Conservation (phyloP, 2,797 vertebrate species). For the Poeciliopsis gracilis region DNA sequence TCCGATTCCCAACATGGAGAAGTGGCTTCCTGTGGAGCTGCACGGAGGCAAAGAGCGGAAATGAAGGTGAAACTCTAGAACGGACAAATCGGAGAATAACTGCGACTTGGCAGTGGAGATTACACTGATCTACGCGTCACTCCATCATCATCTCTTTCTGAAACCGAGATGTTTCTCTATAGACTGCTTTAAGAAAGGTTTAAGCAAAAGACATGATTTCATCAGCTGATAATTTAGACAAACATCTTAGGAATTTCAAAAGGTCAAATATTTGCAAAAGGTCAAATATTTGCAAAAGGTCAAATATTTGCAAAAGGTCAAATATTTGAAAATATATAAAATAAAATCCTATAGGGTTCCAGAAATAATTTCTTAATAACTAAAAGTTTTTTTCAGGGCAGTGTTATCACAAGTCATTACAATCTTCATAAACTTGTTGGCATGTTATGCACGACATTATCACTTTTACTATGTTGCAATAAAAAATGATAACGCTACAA, state of each 20-base stretch:
- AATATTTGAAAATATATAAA: background rate
- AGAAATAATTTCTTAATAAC: background rate
- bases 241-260: background rate
- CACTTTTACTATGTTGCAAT: background rate
- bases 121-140: background rate
- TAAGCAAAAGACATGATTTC: background rate
- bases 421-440: no score
- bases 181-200: background rate
- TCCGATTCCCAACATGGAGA: slow-evolving; percentile 99
- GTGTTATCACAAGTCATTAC: background rate
- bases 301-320: background rate
- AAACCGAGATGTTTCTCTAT: background rate
- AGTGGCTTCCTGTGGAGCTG: slow-evolving; percentile 98
- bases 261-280: background rate
- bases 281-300: background rate
- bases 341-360: background rate
- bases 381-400: background rate
- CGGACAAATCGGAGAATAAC: background rate
- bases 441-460: background rate
- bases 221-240: background rate
- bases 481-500: background rate
- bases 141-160: background rate
- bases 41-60: background rate
- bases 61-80: slow-evolving; percentile 1
- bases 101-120: background rate